phyloP scores from a whole-genome alignment of 2,113 vertebrate species.

The Ceyx margarethae region DNA sequence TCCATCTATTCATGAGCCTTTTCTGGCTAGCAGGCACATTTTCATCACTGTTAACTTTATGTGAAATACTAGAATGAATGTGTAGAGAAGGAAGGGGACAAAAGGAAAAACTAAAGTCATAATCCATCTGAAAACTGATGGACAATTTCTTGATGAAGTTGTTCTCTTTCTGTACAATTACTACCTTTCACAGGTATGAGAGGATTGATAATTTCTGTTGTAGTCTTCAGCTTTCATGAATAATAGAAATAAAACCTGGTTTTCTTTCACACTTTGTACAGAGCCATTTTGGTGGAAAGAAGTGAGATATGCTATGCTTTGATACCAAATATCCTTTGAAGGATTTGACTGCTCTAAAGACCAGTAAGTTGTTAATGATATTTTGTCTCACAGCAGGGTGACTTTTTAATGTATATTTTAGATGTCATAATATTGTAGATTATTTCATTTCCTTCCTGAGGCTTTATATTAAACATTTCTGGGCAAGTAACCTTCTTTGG shows the following conservation, averaged over 20 bases:
- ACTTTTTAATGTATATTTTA: slow-evolving; percentile 30
- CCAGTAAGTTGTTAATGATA: slow-evolving; percentile 19
- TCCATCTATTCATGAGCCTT: neutral
- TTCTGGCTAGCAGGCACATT: neutral
- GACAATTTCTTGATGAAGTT: neutral
- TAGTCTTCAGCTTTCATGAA: neutral
- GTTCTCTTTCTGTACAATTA: neutral
- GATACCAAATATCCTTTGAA: slow-evolving; percentile 29
- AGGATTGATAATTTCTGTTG: neutral
- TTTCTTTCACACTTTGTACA: neutral
- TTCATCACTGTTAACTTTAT: neutral
- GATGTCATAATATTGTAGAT: neutral
- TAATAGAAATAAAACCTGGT: neutral
- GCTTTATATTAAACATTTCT: slow-evolving; percentile 14
- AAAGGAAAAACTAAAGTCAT: neutral
- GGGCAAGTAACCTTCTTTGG: neutral
- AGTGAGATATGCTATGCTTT: neutral
- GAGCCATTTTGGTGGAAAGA: neutral
- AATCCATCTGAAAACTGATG: neutral
- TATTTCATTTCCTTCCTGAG: neutral
- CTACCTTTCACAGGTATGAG: neutral
- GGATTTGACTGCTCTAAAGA: slow-evolving; percentile 3
- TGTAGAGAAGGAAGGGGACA: neutral
- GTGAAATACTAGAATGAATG: neutral
- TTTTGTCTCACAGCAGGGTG: neutral